Evolutionary conservation across 2,797 vertebrate genomes (phyloP), one percentile per base, ranked within the genome.

Genomic region (Dromococcyx pavoninus): DNA sequence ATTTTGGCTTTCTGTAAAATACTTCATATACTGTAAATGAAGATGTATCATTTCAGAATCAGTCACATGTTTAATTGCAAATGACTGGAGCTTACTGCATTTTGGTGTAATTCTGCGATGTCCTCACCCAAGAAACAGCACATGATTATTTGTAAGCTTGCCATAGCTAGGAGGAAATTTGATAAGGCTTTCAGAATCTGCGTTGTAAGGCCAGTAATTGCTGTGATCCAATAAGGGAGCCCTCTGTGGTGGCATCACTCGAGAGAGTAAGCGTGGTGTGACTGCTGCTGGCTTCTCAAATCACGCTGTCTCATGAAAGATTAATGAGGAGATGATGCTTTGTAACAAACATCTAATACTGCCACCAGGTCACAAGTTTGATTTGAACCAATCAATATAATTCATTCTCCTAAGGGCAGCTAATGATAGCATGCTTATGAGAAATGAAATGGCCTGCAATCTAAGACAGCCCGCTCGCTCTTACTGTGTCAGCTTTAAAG

Each of bases 161-260:
- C 83, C 67, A 92, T 93, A 83, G 80, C 92, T 91, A 76, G 61
- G 90, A 96, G 82, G 95, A 97, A 97, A 98, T 98, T 97, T 92
- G 96, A 98, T 98, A 95, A 96, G 74, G 93, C 97, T 97, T 96
- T 96, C 95, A 91, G 91, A 95, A 93, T 95, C 85, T 92, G 95
- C 78, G 0, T 79, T 32, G 91, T 89, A 95, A 97, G 91, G 88
- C 76, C 93, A 91, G 94, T 95, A 97, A 98, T 97, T 91, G 22
- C 91, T 73, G 70, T 97, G 97, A 98, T 97, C 97, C 97, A 98
- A 98, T 98, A 97, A 97, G 65, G 69, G 76, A 95, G 95, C 79
- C 80, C 94, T 89, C 67, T 79, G 89, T 91, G 73, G 89, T 96
- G 95, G 94, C 95, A 93, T 98, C 98, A 98, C 96, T 97, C 25